Percentiles rank a stretch among this genome's conserved stretches.
phyloP scores from a whole-genome alignment of 2,113 vertebrate genomes.

The Hydrolagus affinis region DNA sequence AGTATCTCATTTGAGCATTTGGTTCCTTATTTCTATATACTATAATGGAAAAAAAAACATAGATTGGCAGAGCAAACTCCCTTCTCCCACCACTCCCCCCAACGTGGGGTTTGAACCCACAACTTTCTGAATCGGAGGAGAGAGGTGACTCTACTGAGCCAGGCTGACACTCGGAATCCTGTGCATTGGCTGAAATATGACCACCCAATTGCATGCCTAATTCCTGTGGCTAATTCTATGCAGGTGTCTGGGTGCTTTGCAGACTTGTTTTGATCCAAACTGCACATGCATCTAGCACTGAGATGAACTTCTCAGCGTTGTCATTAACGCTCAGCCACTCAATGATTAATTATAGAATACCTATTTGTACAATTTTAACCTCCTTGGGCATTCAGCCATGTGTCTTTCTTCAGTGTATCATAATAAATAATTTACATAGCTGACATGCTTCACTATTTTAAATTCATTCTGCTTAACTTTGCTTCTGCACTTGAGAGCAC shows the following conservation, averaged over 20 bases:
- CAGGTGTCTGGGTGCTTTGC: background rate
- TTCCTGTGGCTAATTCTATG: background rate
- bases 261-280: background rate
- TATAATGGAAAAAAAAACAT: no score
- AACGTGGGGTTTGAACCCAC: no score
- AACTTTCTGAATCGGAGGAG: no score
- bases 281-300: background rate
- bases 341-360: no score
- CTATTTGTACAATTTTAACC: no score
- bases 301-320: background rate
- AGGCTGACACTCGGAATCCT: background rate
- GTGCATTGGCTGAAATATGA: background rate
- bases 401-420: background rate
- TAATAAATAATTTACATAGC: constrained; percentile 11
- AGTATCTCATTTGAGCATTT: no score
- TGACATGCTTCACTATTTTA: constrained; percentile 14
- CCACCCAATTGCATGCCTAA: background rate
- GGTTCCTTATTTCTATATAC: no score
- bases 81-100: background rate
- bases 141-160: no score
- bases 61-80: background rate
- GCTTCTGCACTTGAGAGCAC: background rate
- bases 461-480: background rate
- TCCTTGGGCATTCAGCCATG: background rate
- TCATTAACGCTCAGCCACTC: no score